These are phyloP conservation scores for Cynodonichthys magdalenae DNA, from an alignment of 2,797 vertebrate genomes.

Conservation along the genomic window DNA sequence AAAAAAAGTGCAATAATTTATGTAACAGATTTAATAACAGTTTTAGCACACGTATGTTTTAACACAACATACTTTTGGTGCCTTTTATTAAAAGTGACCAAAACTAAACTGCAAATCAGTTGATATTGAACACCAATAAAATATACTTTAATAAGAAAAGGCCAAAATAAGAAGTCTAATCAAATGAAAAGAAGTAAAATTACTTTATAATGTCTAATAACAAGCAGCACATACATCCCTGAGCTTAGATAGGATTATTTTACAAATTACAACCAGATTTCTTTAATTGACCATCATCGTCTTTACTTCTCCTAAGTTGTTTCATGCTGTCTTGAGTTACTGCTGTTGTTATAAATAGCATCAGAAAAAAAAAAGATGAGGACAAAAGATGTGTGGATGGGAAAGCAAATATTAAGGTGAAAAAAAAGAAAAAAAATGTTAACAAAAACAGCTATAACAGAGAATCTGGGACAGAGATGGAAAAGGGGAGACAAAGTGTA, in stretches of 20 bases:
- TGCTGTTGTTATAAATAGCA: slow-evolving; percentile 29
- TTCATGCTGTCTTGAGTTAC: too few species aligned
- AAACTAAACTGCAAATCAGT: too few species aligned
- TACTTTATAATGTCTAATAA: slow-evolving; percentile 48
- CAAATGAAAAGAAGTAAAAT: slow-evolving; percentile 35
- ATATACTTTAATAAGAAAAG: too few species aligned
- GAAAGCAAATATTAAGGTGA: slow-evolving; percentile 29
- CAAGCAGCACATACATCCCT: slow-evolving; percentile 49
- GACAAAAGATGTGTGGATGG: slow-evolving; percentile 11
- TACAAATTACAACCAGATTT: slow-evolving; percentile 72
- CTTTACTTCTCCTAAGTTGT: background rate
- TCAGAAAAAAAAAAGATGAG: slow-evolving; percentile 27
- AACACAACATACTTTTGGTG: background rate
- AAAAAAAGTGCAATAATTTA: too few species aligned
- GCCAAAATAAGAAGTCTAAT: slow-evolving; percentile 3
- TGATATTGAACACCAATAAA: background rate
- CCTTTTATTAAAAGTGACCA: background rate
- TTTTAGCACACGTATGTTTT: background rate
- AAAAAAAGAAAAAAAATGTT: slow-evolving; percentile 13
- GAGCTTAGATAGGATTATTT: slow-evolving; percentile 51
- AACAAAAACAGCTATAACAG: slow-evolving; percentile 20
- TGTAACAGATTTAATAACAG: background rate
- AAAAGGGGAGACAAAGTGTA: slow-evolving; percentile 40
- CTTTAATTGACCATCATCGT: slow-evolving; percentile 59
- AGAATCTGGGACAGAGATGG: slow-evolving; percentile 47